Percentiles rank a stretch among this genome's conserved stretches.
These are phyloP conservation scores for Halictus ligatus DNA, from an alignment of 2,888 invertebrate species.

Conservation along the genomic window DNA sequence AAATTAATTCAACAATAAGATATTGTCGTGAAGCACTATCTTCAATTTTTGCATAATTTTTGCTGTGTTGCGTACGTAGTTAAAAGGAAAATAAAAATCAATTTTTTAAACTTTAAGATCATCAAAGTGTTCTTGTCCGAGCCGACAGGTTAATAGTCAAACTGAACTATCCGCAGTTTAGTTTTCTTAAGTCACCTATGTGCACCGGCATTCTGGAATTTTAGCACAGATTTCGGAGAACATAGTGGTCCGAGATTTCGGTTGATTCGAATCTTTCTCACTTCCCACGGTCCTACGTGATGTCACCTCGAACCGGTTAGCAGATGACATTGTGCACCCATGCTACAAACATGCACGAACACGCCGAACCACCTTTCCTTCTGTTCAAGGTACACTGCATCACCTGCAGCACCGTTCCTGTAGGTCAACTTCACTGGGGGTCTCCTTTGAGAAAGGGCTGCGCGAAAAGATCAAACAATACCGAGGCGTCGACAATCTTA, in stretches of 20 bases:
- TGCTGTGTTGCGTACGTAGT: no score
- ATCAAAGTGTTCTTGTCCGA: no score
- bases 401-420: constrained; percentile 73
- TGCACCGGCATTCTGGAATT: neutral
- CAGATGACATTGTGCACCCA: constrained; percentile 74
- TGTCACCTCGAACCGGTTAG: constrained; percentile 78
- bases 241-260: constrained; percentile 38
- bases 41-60: no score
- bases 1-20: no score
- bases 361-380: constrained; percentile 15
- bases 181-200: neutral
- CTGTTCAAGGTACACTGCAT: constrained; percentile 59
- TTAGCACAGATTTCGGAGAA: neutral
- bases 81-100: no score
- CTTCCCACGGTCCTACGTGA: constrained; percentile 82
- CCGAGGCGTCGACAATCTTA: neutral
- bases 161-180: no score
- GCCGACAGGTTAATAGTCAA: no score
- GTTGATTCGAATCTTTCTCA: constrained; percentile 48
- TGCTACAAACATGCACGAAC: constrained; percentile 46
- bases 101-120: no score
- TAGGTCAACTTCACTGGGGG: constrained; percentile 71
- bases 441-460: constrained; percentile 67
- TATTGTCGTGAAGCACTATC: no score
- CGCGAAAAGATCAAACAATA: constrained; percentile 36